Evolutionary conservation across 2,113 vertebrate species (phyloP).

Genomic region (Oostethus manadensis): DNA sequence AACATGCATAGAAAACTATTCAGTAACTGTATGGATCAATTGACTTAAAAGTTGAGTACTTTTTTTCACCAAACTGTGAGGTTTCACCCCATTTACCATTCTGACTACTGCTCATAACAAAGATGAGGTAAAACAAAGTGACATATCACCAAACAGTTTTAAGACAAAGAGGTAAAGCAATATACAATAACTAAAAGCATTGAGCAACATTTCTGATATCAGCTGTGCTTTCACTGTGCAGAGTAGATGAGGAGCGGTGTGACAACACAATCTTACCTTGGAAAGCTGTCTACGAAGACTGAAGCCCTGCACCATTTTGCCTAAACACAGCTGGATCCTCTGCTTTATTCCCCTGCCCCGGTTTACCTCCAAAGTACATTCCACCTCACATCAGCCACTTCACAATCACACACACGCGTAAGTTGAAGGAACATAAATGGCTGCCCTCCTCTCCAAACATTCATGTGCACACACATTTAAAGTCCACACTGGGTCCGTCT

Average conservation of each 20-base stretch:
- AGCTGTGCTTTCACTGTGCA: not conserved
- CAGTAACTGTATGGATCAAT: slow-evolving; percentile 6
- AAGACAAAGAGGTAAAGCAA: not conserved
- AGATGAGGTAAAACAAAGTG: not conserved
- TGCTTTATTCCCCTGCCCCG: slow-evolving; percentile 30
- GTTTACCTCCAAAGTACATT: slow-evolving; percentile 40
- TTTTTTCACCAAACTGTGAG: not conserved
- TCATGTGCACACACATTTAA: slow-evolving; percentile 49
- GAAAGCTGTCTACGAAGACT: slow-evolving; percentile 72
- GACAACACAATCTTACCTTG: slow-evolving; percentile 61
- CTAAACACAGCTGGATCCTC: slow-evolving; percentile 43
- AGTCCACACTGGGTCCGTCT: slow-evolving; percentile 31
- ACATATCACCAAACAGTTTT: slow-evolving; percentile 10
- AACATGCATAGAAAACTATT: slow-evolving; percentile 15
- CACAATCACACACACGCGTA: slow-evolving; percentile 26
- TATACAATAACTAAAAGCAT: slow-evolving; percentile 3
- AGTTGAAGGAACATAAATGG: slow-evolving; percentile 23
- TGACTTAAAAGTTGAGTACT: slow-evolving; percentile 2
- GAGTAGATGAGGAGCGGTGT: not conserved
- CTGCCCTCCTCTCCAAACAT: slow-evolving; percentile 45
- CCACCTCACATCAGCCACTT: slow-evolving; percentile 26
- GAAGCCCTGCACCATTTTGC: slow-evolving; percentile 76
- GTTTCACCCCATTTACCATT: not conserved
- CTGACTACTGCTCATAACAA: not conserved
- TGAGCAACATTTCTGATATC: not conserved